These are phyloP conservation scores for Volucella inanis DNA, from an alignment of 2,888 invertebrate genomes.

Conservation along the genomic window DNA sequence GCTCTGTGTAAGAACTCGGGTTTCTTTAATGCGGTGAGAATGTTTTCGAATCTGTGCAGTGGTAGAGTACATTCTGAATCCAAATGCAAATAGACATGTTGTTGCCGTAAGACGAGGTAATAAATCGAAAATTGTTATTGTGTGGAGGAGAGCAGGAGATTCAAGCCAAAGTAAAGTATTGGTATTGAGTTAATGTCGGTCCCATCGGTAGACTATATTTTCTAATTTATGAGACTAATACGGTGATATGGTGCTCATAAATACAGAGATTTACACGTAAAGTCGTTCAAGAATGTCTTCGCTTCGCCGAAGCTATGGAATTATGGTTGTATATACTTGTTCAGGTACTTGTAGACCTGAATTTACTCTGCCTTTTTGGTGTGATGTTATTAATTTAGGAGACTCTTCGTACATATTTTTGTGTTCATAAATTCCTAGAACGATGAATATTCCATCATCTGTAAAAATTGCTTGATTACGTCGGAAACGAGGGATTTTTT, in stretches of 20 bases:
- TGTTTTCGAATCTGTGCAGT: conserved; percentile 22
- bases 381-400: too few species aligned
- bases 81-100: conserved; percentile 71
- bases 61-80: conserved; percentile 43
- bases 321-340: neutral
- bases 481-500: too few species aligned
- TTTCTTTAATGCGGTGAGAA: conserved; percentile 16
- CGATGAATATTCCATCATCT: too few species aligned
- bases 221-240: conserved; percentile 7
- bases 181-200: conserved; percentile 24
- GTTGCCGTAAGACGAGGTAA: conserved; percentile 64
- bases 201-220: conserved; percentile 29
- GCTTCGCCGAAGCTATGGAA: neutral
- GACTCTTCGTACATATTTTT: too few species aligned
- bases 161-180: neutral
- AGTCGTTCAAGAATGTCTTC: neutral
- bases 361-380: too few species aligned
- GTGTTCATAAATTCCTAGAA: too few species aligned
- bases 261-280: neutral
- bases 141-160: neutral
- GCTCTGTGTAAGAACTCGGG: neutral
- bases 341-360: neutral
- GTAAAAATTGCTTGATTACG: too few species aligned
- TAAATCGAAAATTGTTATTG: conserved; percentile 62
- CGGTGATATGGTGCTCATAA: neutral